Percentiles rank a stretch among this genome's conserved stretches.
Evolutionary conservation across 2,113 vertebrate species (phyloP).

Genomic region (Syngnathoides biaculeatus): DNA sequence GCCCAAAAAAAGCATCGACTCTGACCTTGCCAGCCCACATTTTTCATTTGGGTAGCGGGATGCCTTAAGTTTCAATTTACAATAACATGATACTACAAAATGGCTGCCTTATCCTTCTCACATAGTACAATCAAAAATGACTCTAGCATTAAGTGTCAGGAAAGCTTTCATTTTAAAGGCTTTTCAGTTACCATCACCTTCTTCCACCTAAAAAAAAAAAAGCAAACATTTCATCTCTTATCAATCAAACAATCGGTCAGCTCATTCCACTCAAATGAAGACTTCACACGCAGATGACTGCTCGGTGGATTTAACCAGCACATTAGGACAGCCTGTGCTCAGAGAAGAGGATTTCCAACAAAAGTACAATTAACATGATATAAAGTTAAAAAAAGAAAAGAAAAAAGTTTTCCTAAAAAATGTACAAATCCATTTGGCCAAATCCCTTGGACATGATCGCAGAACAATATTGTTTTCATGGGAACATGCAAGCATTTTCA

Average conservation of each 20-base stretch:
- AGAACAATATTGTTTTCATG: background rate
- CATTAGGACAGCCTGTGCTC: background rate
- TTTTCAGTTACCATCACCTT: constrained; percentile 31
- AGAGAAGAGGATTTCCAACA: background rate
- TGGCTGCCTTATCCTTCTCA: constrained; percentile 32
- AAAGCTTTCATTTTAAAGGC: constrained; percentile 28
- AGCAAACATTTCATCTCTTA: constrained; percentile 14
- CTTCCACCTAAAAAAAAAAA: background rate
- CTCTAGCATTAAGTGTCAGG: constrained; percentile 52
- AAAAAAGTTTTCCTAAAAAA: background rate
- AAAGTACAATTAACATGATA: background rate
- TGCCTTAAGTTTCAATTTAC: constrained; percentile 19
- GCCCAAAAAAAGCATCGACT: constrained; percentile 33
- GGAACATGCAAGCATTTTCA: background rate
- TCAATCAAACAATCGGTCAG: constrained; percentile 10
- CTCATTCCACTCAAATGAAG: constrained; percentile 22
- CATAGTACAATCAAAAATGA: constrained; percentile 61
- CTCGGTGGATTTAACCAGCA: constrained; percentile 5
- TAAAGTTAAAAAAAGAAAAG: background rate
- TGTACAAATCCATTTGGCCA: background rate
- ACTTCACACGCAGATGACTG: constrained; percentile 10
- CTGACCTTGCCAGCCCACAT: constrained; percentile 11
- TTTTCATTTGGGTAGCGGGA: constrained; percentile 8
- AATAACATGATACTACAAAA: constrained; percentile 26
- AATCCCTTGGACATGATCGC: background rate